Conservation (phyloP, 2,113 vertebrate genomes). For the Chitala chitala region DNA sequence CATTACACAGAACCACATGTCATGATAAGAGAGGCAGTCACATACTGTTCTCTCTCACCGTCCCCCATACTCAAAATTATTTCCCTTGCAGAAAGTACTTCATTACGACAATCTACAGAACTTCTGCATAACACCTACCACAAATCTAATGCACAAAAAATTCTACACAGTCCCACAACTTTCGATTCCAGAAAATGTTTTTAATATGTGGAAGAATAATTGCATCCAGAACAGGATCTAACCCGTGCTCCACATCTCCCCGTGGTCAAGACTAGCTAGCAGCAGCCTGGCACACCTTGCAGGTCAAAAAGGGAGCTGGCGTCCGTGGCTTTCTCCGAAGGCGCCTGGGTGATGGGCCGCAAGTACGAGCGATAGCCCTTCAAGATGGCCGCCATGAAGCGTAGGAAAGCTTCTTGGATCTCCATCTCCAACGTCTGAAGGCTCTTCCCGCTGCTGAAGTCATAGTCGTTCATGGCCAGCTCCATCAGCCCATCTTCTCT, state of each 20-base stretch:
- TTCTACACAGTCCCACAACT: neutral
- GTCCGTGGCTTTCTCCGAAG: constrained; percentile 95
- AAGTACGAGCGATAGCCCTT: constrained; percentile 92
- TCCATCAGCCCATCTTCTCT: constrained; percentile 86
- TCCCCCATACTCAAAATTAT: neutral
- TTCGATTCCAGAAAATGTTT: constrained; percentile 1
- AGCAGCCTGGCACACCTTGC: constrained; percentile 67
- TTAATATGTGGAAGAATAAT: no score
- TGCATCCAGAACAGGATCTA: constrained; percentile 1
- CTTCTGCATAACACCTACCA: neutral
- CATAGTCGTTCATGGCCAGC: constrained; percentile 77
- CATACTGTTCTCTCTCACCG: neutral
- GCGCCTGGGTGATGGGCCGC: constrained; percentile 90
- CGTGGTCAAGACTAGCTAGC: neutral
- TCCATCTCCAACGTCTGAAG: constrained; percentile 88
- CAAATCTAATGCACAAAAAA: neutral
- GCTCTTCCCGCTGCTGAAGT: constrained; percentile 80
- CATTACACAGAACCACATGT: constrained; percentile 14
- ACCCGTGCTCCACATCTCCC: neutral
- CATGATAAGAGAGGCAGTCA: neutral
- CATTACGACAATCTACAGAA: neutral
- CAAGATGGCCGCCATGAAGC: constrained; percentile 96
- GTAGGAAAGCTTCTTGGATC: constrained; percentile 94
- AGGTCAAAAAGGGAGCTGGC: constrained; percentile 90
- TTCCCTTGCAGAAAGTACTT: neutral